Base-by-base conservation (phyloP, 2,113 vertebrate genomes). In the crab-eating macaque (Macaca fascicularis) region DNA sequence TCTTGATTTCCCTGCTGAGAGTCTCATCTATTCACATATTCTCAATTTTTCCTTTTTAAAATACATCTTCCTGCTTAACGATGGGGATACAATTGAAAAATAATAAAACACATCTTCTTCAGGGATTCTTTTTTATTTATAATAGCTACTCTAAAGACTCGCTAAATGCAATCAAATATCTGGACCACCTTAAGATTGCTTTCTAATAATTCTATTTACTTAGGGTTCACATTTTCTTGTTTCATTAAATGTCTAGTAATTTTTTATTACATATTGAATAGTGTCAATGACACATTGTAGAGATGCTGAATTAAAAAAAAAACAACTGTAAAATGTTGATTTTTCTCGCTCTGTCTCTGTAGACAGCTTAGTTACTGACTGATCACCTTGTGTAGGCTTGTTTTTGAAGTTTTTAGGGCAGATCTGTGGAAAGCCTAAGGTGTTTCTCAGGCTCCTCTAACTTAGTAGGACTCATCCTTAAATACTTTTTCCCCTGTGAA, bases 121-220 rank as follows among this genome's bases (percentile, higher is more conserved):
- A 32, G 43, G 27, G 72, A 84, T 35, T 92, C 64, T 92, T 97
- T 86, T 3, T n/a, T 59, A 57, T 84, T 89, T 95, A 14, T 70
- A 87, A 27, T 84, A 89, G 27, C 40, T 80, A 19, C 69, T 74
- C 13, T 92, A 40, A 93, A 89, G 16, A 9, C 92, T 87, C 48
- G 38, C 45, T 64, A 87, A 92, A 61, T 96, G 9, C 7, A 82
- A 0, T 59, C 12, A 27, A 64, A 64, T 64, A 87, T 82, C 52
- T 95, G 69, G 70, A 19, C 70, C 75, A 93, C 45, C 30, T 88
- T 95, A 84, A 89, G 38, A 30, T 70, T 45, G 89, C 30, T 75
- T 89, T 92, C 61, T 94, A 59, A 50, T 94, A 43, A 91, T 43
- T 82, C 45, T 67, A 70, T 85, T 87, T 95, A 67, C 22, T 89